phyloP scores from a whole-genome alignment of 2,113 vertebrate genomes.

The Malaclemys terrapin region DNA sequence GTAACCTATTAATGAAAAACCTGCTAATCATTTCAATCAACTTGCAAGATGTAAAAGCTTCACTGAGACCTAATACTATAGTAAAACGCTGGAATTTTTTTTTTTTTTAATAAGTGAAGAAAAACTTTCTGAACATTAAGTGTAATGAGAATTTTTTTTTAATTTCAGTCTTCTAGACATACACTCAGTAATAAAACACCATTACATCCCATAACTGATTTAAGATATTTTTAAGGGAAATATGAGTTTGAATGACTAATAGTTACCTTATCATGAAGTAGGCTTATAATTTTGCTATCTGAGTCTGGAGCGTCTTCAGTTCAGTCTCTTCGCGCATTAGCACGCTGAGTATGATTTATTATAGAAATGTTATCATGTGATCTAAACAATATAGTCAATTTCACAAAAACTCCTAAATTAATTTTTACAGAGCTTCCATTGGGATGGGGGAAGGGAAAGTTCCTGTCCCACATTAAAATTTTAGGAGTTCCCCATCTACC shows the following conservation, averaged over 20 bases:
- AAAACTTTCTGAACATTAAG: neutral
- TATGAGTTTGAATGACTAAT: conserved; percentile 99
- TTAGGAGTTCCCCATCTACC: conserved; percentile 61
- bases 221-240: conserved; percentile 90
- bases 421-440: conserved; percentile 86
- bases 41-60: conserved; percentile 16
- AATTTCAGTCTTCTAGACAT: conserved; percentile 70
- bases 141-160: conserved; percentile 7
- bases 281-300: conserved; percentile 99
- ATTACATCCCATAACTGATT: conserved; percentile 85
- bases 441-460: conserved; percentile 69
- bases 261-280: conserved; percentile 99
- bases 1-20: neutral
- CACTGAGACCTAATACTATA: conserved; percentile 43
- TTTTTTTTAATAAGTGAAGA: neutral
- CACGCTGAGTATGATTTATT: conserved; percentile 99
- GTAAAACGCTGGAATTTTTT: conserved; percentile 51
- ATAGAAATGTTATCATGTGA: conserved; percentile 99
- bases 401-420: conserved; percentile 92
- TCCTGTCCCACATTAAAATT: conserved; percentile 60
- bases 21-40: neutral
- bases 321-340: conserved; percentile 99
- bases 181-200: conserved; percentile 77
- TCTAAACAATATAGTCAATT: conserved; percentile 97
- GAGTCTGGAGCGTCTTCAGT: conserved; percentile 99